Conservation (phyloP, 2,888 invertebrate genomes). For the Melanargia galathea region DNA sequence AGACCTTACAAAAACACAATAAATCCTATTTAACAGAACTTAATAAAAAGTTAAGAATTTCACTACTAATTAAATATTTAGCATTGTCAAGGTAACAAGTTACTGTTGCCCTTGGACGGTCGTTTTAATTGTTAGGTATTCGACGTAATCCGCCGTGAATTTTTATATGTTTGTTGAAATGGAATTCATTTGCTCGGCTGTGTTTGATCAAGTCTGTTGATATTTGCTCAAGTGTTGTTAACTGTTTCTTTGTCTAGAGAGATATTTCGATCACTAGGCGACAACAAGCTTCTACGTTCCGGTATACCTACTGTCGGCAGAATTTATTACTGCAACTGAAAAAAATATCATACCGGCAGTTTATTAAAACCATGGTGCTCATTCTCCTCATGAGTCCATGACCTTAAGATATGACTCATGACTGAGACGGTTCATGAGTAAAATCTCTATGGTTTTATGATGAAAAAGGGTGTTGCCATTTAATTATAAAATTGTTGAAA, state of each 20-base stretch:
- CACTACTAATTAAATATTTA: neutral
- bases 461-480: too few relatives aligned
- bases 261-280: constrained; percentile 3
- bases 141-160: constrained; percentile 1
- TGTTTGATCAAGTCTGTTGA: constrained; percentile 6
- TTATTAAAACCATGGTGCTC: too few relatives aligned
- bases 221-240: constrained; percentile 6
- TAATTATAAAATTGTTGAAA: too few relatives aligned
- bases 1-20: neutral
- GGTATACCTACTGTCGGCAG: neutral
- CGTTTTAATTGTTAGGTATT: constrained; percentile 7
- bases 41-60: neutral
- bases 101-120: neutral
- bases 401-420: too few relatives aligned
- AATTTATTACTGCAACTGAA: too few relatives aligned
- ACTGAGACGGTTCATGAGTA: too few relatives aligned
- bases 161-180: constrained; percentile 11
- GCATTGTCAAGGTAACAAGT: neutral
- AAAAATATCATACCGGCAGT: too few relatives aligned
- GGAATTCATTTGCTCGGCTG: constrained; percentile 2
- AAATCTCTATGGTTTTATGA: too few relatives aligned
- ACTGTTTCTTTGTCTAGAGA: neutral
- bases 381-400: too few relatives aligned
- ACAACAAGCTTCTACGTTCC: neutral
- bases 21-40: neutral